Evolutionary conservation across 2,797 vertebrate species (phyloP), one percentile per base, ranked within the genome.

Genomic region (Pangasius sanitwongsei): DNA sequence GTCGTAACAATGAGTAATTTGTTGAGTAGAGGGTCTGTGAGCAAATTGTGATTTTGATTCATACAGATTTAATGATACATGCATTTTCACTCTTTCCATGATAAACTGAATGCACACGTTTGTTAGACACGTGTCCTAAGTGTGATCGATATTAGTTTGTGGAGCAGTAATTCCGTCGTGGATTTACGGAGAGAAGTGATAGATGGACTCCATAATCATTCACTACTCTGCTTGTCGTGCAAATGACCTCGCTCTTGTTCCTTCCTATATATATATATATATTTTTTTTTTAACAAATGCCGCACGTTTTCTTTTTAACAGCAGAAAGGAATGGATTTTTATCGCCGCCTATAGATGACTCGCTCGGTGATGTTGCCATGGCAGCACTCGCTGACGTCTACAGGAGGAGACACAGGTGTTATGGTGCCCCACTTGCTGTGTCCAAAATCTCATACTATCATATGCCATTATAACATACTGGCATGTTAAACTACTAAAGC

Each of bases 401-500:
- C 53, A 69, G 31, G 80, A 88, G 34, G 77, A 72, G 81, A 81
- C 81, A 61, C 87, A 87, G 87, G 89, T 89, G 87, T 82, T 69
- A 70, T 55, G 1, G 4, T 0, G 9, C n/a, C 31, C n/a, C 34
- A 53, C 23, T 65, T 70, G 82, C 28, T 83, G 53, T 48, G 11
- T 84, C 61, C 59, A 65, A 83, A 65, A 31, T 44, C 55, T 59
- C 78, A 82, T 80, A 25, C 37, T 31, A 67, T 48, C 25, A 69
- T 20, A 67, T 69, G 82, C 67, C 61, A 67, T 4, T 31, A 50
- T 67, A 48, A 50, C 28, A 83, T 67, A n/a, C 6, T 44, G 20
- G 7, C 61, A 48, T 31, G 28, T 31, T 65, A n/a, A 65, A n/a
- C 61, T 67, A 31, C 23, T 18, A 20, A 67, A 1, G 28, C 25